Evolutionary conservation across 2,888 invertebrate genomes (phyloP).

Genomic region (Tenthredo notha): DNA sequence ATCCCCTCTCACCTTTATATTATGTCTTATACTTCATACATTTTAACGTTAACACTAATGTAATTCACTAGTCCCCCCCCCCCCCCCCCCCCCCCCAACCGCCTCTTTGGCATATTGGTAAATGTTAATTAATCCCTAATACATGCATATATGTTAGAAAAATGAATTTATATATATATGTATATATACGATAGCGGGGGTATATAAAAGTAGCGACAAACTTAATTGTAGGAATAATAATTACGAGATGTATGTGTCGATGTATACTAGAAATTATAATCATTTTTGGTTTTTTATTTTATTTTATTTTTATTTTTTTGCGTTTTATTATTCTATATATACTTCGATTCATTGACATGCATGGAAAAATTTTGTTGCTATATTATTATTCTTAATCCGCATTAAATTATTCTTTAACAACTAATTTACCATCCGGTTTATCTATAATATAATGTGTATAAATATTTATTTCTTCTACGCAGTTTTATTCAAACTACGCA

Average conservation of each 20-base stretch:
- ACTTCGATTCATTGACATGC: not conserved
- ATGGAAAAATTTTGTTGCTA: not conserved
- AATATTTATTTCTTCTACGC: not conserved
- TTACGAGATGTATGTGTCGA: not conserved
- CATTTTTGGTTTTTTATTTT: not conserved
- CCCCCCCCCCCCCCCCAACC: too few relatives aligned
- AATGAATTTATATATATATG: not conserved
- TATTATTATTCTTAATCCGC: not conserved
- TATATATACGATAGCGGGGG: too few relatives aligned
- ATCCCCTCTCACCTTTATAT: not conserved
- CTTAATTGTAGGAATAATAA: not conserved
- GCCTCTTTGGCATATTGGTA: not conserved
- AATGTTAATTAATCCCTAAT: not conserved
- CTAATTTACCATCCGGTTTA: not conserved
- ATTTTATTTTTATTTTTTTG: too few relatives aligned
- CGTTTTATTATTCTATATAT: not conserved
- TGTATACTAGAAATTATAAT: not conserved
- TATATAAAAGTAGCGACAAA: not conserved
- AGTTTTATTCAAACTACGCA: not conserved
- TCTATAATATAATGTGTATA: not conserved
- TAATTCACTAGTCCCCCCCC: not conserved
- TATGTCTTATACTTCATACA: not conserved
- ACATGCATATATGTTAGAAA: not conserved
- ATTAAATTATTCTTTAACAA: not conserved
- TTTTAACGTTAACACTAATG: not conserved